Evolutionary conservation across 2,113 vertebrate genomes (phyloP).

Genomic region (Barnardius zonarius): DNA sequence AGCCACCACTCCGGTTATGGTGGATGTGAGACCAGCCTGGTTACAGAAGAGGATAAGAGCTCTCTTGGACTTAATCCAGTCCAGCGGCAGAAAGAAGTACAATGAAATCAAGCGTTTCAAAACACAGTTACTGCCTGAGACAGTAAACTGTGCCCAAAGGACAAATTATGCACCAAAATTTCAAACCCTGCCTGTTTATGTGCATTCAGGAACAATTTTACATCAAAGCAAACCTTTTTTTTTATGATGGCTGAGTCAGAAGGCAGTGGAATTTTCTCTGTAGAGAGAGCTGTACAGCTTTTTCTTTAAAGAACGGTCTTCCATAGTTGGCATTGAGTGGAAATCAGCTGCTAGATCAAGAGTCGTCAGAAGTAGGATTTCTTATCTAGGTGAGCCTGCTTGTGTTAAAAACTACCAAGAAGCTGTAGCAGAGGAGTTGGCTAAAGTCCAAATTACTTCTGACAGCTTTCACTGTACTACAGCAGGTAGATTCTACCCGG

Average conservation of each 20-base stretch:
- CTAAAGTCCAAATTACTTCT: not conserved
- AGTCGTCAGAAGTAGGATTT: not conserved
- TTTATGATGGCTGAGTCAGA: not conserved
- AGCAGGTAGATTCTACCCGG: not conserved
- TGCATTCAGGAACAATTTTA: not conserved
- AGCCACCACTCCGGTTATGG: not conserved
- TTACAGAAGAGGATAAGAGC: not conserved
- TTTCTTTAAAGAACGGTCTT: not conserved
- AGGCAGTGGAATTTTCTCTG: not conserved
- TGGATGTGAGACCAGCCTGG: accelerated
- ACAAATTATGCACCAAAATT: not conserved
- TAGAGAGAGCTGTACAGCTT: not conserved
- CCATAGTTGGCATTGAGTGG: not conserved
- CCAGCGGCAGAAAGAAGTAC: not conserved
- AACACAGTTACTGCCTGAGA: not conserved
- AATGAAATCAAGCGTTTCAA: not conserved
- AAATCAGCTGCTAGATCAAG: not conserved
- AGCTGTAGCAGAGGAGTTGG: not conserved
- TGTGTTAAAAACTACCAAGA: not conserved
- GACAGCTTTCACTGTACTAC: not conserved
- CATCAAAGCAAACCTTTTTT: not conserved
- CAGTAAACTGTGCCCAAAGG: not conserved
- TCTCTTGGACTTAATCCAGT: not conserved
- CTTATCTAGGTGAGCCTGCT: not conserved
- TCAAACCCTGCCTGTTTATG: not conserved